Evolutionary conservation across 2,797 vertebrate genomes (phyloP).

Genomic region (Parauchenoglanis punctatus): DNA sequence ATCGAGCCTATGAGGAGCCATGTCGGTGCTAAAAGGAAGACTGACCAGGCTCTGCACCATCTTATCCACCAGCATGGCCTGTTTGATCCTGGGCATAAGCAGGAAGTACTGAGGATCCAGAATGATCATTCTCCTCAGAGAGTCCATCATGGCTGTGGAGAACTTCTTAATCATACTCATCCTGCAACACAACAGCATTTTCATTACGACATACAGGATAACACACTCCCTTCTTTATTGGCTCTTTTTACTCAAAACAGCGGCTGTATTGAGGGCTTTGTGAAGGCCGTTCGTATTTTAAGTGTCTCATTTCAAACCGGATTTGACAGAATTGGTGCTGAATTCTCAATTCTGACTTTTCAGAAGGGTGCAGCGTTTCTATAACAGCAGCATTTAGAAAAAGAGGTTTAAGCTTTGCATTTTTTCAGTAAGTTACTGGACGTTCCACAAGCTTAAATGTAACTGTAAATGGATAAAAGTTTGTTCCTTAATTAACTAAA

Average conservation of each 20-base stretch:
- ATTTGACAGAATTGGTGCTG: background rate
- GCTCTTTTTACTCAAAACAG: background rate
- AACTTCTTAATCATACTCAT: constrained; percentile 77
- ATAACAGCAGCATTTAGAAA: background rate
- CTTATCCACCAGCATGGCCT: constrained; percentile 77
- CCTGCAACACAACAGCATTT: constrained; percentile 59
- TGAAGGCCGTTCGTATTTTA: background rate
- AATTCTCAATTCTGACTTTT: background rate
- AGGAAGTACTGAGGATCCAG: constrained; percentile 70
- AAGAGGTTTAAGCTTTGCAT: background rate
- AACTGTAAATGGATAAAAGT: background rate
- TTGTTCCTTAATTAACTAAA: background rate
- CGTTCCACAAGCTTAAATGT: background rate
- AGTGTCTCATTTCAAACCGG: background rate
- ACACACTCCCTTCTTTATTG: background rate
- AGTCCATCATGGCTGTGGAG: constrained; percentile 68
- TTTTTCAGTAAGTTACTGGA: background rate
- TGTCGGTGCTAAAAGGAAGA: background rate
- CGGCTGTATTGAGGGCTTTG: background rate
- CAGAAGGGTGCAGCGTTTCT: background rate
- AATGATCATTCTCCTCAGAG: constrained; percentile 69
- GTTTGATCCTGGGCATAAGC: constrained; percentile 70
- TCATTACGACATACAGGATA: background rate
- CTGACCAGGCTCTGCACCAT: constrained; percentile 76
- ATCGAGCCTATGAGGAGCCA: too few species aligned